phyloP scores from a whole-genome alignment of 2,113 vertebrate species.

The Leptocoma aspasia region DNA sequence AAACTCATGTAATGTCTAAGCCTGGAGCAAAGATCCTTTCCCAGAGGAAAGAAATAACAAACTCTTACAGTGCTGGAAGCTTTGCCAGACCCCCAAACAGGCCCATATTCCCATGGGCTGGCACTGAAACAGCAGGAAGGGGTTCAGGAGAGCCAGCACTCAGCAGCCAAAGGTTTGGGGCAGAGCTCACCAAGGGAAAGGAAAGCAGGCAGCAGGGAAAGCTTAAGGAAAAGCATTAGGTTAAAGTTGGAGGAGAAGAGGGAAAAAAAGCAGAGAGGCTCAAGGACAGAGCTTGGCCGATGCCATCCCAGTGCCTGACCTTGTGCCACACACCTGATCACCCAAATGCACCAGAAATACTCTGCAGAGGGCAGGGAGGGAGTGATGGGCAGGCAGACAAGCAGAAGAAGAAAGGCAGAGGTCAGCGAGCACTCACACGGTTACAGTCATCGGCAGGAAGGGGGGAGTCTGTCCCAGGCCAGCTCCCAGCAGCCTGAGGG shows the following conservation, averaged over 20 bases:
- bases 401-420: background rate
- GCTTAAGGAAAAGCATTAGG: background rate
- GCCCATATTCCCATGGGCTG: background rate
- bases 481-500: background rate
- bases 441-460: slow-evolving; percentile 38
- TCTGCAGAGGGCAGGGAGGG: background rate
- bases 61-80: background rate
- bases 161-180: background rate
- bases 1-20: background rate
- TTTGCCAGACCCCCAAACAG: background rate
- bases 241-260: background rate
- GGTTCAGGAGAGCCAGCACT: background rate
- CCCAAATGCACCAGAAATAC: background rate
- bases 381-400: background rate
- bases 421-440: slow-evolving; percentile 33
- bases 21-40: background rate
- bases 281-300: background rate
- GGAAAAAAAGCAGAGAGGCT: background rate
- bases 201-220: background rate
- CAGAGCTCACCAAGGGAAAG: background rate
- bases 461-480: background rate
- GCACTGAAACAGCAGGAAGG: background rate
- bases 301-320: background rate
- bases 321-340: background rate
- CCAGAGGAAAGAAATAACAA: background rate